These are phyloP conservation scores for Synanthedon myopaeformis DNA, from an alignment of 2,888 invertebrate genomes.

Conservation along the genomic window DNA sequence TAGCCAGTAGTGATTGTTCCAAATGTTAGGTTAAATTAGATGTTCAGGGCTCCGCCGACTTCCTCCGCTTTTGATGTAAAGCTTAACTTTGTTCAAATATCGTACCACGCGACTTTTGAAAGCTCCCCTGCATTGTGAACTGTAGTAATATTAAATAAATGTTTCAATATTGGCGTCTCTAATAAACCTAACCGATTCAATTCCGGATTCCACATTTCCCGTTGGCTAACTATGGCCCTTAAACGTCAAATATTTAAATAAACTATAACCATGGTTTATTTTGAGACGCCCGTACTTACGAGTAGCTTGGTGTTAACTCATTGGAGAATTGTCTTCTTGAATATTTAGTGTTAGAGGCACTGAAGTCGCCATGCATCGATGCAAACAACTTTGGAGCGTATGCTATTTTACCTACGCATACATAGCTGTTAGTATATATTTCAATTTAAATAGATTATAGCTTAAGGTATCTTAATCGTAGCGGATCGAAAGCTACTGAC, in stretches of 20 bases:
- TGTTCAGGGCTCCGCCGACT: conserved; percentile 36
- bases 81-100: neutral
- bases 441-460: conserved; percentile 50
- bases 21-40: conserved; percentile 65
- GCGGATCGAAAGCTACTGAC: neutral
- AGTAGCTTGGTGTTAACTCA: too few species aligned
- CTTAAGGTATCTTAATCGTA: conserved; percentile 11
- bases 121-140: neutral
- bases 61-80: conserved; percentile 9
- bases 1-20: conserved; percentile 67
- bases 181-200: too few species aligned
- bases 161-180: too few species aligned
- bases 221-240: too few species aligned
- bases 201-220: too few species aligned
- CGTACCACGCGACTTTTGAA: neutral
- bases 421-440: conserved; percentile 54
- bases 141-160: neutral
- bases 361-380: conserved; percentile 45
- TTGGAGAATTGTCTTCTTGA: conserved; percentile 9
- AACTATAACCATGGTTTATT: too few species aligned
- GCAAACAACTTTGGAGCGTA: conserved; percentile 37
- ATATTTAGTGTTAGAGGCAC: conserved; percentile 44
- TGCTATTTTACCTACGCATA: conserved; percentile 36
- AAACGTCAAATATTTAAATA: too few species aligned
- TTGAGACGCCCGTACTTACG: too few species aligned